phyloP scores from a whole-genome alignment of 2,113 vertebrate genomes.

The Mirounga angustirostris region DNA sequence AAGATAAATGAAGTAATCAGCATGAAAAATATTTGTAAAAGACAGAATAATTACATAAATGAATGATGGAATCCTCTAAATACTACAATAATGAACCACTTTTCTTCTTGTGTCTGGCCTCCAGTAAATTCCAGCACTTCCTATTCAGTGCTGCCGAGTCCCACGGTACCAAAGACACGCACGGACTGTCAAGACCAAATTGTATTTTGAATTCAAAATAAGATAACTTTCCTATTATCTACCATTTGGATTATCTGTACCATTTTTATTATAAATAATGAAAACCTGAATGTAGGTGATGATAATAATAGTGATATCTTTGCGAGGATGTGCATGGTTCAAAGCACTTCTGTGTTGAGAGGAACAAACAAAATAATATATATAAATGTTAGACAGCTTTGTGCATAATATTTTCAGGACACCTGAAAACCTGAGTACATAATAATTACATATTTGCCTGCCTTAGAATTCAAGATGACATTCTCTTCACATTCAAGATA shows the following conservation, averaged over 20 bases:
- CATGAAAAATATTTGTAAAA: neutral
- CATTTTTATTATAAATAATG: constrained; percentile 65
- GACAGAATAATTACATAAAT: neutral
- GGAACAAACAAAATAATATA: constrained; percentile 37
- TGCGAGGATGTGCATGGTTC: constrained; percentile 16
- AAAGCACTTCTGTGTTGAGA: constrained; percentile 4
- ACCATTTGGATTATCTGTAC: constrained; percentile 26
- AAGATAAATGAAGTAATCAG: neutral
- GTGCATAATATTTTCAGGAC: constrained; percentile 58
- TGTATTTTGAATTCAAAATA: constrained; percentile 64
- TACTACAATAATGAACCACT: neutral
- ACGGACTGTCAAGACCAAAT: neutral
- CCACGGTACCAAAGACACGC: neutral
- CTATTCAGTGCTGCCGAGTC: neutral
- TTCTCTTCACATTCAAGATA: constrained; percentile 48
- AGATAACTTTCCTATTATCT: constrained; percentile 49
- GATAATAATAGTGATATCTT: constrained; percentile 27
- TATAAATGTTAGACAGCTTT: constrained; percentile 37
- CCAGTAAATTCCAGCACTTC: neutral
- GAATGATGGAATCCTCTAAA: neutral
- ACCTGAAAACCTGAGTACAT: neutral
- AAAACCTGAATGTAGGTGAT: constrained; percentile 12
- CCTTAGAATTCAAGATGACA: constrained; percentile 65
- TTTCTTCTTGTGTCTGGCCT: neutral
- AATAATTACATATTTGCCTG: constrained; percentile 64